Evolutionary conservation across 2,888 invertebrate genomes (phyloP).

Genomic region (Hirtodrosophila alboralis): DNA sequence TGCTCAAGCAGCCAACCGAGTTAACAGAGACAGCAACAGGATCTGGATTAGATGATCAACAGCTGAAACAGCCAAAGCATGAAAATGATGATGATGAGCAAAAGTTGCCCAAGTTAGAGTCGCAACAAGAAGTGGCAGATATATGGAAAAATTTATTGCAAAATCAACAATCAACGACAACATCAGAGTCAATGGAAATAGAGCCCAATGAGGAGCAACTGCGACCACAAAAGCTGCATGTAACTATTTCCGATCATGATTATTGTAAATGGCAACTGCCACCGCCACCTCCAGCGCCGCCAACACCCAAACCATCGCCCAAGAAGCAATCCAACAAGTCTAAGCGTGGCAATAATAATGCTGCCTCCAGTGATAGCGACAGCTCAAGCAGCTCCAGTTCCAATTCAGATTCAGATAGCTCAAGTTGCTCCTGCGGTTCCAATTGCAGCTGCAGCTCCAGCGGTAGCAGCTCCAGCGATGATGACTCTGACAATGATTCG

Average conservation of each 20-base stretch:
- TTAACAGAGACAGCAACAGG: too few relatives aligned
- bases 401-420: conserved; percentile 90
- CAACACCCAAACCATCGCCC: conserved; percentile 40
- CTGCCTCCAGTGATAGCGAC: conserved; percentile 84
- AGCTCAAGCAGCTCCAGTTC: conserved; percentile 89
- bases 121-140: conserved; percentile 64
- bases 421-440: conserved; percentile 92
- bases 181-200: conserved; percentile 32
- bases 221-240: conserved; percentile 85
- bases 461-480: conserved; percentile 86
- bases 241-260: conserved; percentile 90
- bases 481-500: conserved; percentile 87
- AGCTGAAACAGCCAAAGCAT: conserved; percentile 4
- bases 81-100: conserved; percentile 25
- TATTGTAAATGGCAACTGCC: conserved; percentile 86
- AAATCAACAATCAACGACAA: conserved; percentile 57
- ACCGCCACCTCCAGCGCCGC: conserved; percentile 46
- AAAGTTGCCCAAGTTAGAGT: conserved; percentile 34
- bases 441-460: conserved; percentile 93
- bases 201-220: conserved; percentile 43
- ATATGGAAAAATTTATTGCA: conserved; percentile 82
- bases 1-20: conserved; percentile 3
- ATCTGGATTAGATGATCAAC: conserved; percentile 17
- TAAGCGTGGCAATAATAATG: conserved; percentile 11
- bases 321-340: conserved; percentile 32